A percentile compares a stretch with the other conserved stretches of the same genome.
These are phyloP conservation scores for Tanytarsus gracilentus DNA, from an alignment of 2,888 invertebrate genomes.

Conservation along the genomic window DNA sequence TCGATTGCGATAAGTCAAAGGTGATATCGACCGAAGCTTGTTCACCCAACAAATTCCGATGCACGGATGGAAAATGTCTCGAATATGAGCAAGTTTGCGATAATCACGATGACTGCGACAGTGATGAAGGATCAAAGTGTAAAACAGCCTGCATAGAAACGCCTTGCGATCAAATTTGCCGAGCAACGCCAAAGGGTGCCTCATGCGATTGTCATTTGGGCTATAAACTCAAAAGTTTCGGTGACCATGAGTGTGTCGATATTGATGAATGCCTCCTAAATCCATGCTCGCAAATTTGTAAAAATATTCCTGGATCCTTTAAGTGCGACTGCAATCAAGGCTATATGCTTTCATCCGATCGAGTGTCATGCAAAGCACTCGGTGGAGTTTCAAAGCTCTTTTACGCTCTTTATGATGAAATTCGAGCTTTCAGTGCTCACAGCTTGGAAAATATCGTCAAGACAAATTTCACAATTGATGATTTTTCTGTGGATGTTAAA, in stretches of 20 bases:
- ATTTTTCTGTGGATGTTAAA: conserved; percentile 47
- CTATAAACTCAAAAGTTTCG: conserved; percentile 44
- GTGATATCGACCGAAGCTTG: neutral
- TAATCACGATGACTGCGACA: conserved; percentile 51
- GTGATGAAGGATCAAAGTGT: conserved; percentile 62
- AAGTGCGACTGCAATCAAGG: conserved; percentile 40
- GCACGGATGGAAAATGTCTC: conserved; percentile 53
- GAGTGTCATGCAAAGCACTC: conserved; percentile 57
- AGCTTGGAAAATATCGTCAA: conserved; percentile 40
- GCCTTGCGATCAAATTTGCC: conserved; percentile 51
- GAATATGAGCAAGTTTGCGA: conserved; percentile 57
- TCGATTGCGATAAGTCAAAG: conserved; percentile 32
- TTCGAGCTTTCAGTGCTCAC: conserved; percentile 46
- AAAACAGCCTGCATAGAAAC: conserved; percentile 40
- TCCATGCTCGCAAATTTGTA: conserved; percentile 54
- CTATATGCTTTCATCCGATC: conserved; percentile 48
- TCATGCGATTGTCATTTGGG: conserved; percentile 57
- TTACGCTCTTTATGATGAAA: conserved; percentile 49
- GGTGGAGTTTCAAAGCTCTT: conserved; percentile 48
- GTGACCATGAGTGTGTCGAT: conserved; percentile 54
- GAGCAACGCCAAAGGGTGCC: conserved; percentile 56
- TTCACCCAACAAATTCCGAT: neutral
- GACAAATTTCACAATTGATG: conserved; percentile 45
- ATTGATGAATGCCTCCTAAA: conserved; percentile 59
- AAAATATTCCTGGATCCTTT: conserved; percentile 39